These are phyloP conservation scores for Enoplosus armatus DNA, from an alignment of 2,797 vertebrate species.

Conservation along the genomic window DNA sequence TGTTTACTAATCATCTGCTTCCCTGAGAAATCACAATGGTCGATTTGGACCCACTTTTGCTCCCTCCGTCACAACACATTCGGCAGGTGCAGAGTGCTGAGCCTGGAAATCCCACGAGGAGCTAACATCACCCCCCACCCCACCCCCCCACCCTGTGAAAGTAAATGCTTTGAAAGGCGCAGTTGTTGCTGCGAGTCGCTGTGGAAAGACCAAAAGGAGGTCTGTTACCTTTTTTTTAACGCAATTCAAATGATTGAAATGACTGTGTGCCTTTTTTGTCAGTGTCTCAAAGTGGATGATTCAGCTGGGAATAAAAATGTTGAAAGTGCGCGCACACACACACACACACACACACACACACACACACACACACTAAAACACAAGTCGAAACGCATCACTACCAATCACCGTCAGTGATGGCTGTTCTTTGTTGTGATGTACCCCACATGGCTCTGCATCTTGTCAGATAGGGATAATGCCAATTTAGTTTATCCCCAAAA, in stretches of 20 bases:
- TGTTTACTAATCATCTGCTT: slow-evolving; percentile 76
- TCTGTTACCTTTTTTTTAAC: slow-evolving; percentile 46
- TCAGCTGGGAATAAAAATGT: slow-evolving; percentile 47
- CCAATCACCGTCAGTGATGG: slow-evolving; percentile 72
- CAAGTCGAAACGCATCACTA: slow-evolving; percentile 30
- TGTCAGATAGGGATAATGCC: slow-evolving; percentile 80
- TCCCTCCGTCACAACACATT: slow-evolving; percentile 48
- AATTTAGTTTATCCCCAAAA: slow-evolving; percentile 85
- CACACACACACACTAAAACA: slow-evolving; percentile 7
- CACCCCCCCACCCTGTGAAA: no score
- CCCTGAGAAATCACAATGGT: slow-evolving; percentile 73
- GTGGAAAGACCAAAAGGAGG: slow-evolving; percentile 47
- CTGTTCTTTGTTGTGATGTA: slow-evolving; percentile 78
- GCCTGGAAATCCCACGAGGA: slow-evolving; percentile 58
- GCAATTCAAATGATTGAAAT: slow-evolving; percentile 36
- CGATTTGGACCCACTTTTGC: slow-evolving; percentile 69
- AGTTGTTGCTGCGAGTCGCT: slow-evolving; percentile 39
- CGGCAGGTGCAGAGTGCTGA: slow-evolving; percentile 69
- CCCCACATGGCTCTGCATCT: slow-evolving; percentile 66
- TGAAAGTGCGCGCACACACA: not conserved
- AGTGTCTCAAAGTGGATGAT: slow-evolving; percentile 30
- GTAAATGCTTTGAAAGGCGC: slow-evolving; percentile 61
- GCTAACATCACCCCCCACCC: slow-evolving; percentile 42
- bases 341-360: slow-evolving; percentile 12
- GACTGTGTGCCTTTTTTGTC: slow-evolving; percentile 60